Conservation (phyloP, 2,888 invertebrate species). For the Harpagoxenus sublaevis region DNA sequence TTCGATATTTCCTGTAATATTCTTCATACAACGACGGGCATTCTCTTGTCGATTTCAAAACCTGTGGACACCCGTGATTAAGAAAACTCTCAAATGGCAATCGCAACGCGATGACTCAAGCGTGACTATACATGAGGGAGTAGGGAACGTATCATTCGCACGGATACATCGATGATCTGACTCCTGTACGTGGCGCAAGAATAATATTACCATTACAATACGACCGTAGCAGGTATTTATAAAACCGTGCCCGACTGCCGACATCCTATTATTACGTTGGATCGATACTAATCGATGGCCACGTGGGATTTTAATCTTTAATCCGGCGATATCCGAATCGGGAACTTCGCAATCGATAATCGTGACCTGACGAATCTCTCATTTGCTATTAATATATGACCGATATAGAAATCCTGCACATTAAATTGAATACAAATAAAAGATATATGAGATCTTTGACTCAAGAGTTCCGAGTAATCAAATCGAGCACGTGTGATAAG, state of each 20-base stretch:
- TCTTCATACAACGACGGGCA: not conserved
- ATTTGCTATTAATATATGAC: not conserved
- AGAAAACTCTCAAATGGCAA: constrained; percentile 26
- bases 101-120: constrained; percentile 39
- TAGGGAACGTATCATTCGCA: constrained; percentile 29
- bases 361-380: not conserved
- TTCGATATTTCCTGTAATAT: not conserved
- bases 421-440: not conserved
- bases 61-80: not conserved
- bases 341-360: not conserved
- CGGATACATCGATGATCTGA: constrained; percentile 43
- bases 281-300: constrained; percentile 23
- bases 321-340: not conserved
- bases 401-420: constrained; percentile 7
- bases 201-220: constrained; percentile 31
- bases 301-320: constrained; percentile 10
- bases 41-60: constrained; percentile 24
- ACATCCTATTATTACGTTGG: constrained; percentile 32
- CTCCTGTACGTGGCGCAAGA: constrained; percentile 17
- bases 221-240: constrained; percentile 36
- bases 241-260: constrained; percentile 6
- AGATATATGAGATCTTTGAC: not conserved
- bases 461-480: constrained; percentile 6
- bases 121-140: constrained; percentile 2
- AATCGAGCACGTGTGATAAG: constrained; percentile 1